Percentiles rank a stretch among this genome's conserved stretches.
phyloP scores from a whole-genome alignment of 1,140 invertebrate genomes.

The Drosophila takahashii region DNA sequence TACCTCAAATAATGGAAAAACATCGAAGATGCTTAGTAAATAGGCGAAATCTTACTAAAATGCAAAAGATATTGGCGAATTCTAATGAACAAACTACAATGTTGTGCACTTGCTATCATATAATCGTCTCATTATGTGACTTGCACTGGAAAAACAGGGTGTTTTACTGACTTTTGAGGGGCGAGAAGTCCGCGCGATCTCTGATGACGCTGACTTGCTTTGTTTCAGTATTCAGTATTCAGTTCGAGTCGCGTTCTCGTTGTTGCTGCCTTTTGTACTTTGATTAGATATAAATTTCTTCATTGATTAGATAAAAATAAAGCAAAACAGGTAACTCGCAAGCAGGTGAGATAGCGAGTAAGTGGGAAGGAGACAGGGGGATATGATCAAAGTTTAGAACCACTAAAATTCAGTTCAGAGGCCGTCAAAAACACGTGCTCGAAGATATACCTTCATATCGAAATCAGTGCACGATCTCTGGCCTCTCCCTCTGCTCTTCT shows the following conservation, averaged over 20 bases:
- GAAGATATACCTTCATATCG: slow-evolving; percentile 50
- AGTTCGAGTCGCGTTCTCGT: slow-evolving; percentile 22
- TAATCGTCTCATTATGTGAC: slow-evolving; percentile 52
- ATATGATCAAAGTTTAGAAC: slow-evolving; percentile 35
- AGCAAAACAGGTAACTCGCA: slow-evolving; percentile 46
- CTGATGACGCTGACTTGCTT: slow-evolving; percentile 35
- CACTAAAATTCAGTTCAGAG: slow-evolving; percentile 35
- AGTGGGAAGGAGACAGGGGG: neutral
- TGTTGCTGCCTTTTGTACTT: slow-evolving; percentile 50
- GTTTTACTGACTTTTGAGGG: neutral
- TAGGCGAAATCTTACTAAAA: slow-evolving; percentile 1
- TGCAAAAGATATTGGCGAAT: slow-evolving; percentile 3
- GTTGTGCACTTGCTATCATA: slow-evolving; percentile 40
- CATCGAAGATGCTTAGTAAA: neutral
- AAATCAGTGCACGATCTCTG: slow-evolving; percentile 60
- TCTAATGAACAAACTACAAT: slow-evolving; percentile 6
- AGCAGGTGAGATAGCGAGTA: neutral
- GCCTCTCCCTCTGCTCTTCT: neutral
- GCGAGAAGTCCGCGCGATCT: slow-evolving; percentile 11
- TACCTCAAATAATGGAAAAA: slow-evolving; percentile 3
- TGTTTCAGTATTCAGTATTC: slow-evolving; percentile 37
- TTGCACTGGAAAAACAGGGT: slow-evolving; percentile 28
- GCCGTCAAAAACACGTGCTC: slow-evolving; percentile 43
- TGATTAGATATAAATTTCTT: slow-evolving; percentile 82
- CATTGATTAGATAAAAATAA: slow-evolving; percentile 79